Base-by-base conservation (phyloP, 2,888 invertebrate species). In the Luperina nickerlii region DNA sequence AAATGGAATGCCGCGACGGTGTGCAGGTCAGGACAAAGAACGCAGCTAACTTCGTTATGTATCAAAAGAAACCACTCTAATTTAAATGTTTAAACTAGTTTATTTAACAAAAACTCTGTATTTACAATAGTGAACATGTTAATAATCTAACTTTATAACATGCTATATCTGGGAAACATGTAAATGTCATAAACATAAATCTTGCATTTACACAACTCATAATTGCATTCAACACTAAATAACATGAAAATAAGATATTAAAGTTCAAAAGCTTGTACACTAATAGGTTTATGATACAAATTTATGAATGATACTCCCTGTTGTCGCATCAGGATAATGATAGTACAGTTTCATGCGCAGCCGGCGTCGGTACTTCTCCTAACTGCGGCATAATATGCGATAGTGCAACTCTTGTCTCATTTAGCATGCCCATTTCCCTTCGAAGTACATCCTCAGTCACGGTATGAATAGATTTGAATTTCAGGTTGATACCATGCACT, bases 391-490 rank as follows among this genome's bases (percentile, higher is more conserved):
- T 90, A n/a, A 96, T 95, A 82, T 96, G 96, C 8, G 94, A 90
- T 74, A 95, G 93, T 27, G 96, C 95, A 27, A 91, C 92, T 11
- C 94, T 89, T 3, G 94, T 92, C 88, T 96, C 96, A 77, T 86
- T 94, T n/a, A 89, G 87, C 89, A 96, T 88, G 1, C 95, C 95
- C 93, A 96, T 91, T 82, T 97, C 97, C 0, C 94, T 90, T 0
- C 95, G 93, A 8, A 97, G 84, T 0, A 97, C 87, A 1, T 97
- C 97, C 79, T 97, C 95, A 0, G 97, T 97, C 68, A 97, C 95
- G 3, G 92, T 95, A 90, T 97, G 96, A 74, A 97, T 97, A 1
- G 97, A 96, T 87, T 97, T 97, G 91, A 97, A 97, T 90, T 97
- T 97, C 11, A 97, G 91, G 86, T 97, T 97, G 81, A 97, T 93